phyloP scores from a whole-genome alignment of 2,113 vertebrate species.

The Lophochroa leadbeateri region DNA sequence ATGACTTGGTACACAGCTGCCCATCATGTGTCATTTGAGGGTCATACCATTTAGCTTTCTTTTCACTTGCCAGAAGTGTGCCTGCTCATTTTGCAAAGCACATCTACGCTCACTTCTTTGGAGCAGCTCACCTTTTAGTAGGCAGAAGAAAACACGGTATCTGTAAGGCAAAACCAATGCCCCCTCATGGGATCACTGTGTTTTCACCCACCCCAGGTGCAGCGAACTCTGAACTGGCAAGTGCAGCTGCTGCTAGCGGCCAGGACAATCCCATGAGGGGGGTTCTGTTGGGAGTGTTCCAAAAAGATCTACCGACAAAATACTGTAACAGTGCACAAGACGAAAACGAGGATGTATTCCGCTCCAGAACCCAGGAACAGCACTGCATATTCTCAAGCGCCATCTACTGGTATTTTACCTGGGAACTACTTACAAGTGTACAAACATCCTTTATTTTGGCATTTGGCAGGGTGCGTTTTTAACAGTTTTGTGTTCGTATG shows the following conservation, averaged over 20 bases:
- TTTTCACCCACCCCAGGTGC: not conserved
- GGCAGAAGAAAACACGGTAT: not conserved
- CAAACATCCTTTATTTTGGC: fast-evolving
- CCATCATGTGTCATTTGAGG: not conserved
- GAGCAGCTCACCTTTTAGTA: not conserved
- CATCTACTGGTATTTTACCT: not conserved
- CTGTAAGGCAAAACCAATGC: not conserved
- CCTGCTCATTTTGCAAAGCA: not conserved
- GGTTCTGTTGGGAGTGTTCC: not conserved
- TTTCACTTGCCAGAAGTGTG: not conserved
- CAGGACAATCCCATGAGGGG: not conserved
- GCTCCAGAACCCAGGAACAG: not conserved
- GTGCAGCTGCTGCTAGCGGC: not conserved
- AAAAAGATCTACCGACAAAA: not conserved
- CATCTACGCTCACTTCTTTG: not conserved
- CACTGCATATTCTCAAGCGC: not conserved
- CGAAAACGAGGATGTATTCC: fast-evolving
- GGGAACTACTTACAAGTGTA: fast-evolving
- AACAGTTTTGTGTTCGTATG: fast-evolving
- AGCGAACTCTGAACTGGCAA: not conserved
- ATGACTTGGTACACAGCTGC: fast-evolving
- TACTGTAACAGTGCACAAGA: fast-evolving
- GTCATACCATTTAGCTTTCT: not conserved
- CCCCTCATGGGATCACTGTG: fast-evolving
- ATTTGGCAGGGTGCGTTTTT: not conserved